Conservation (phyloP, 2,797 vertebrate genomes). For the Rhodeus uyekii region DNA sequence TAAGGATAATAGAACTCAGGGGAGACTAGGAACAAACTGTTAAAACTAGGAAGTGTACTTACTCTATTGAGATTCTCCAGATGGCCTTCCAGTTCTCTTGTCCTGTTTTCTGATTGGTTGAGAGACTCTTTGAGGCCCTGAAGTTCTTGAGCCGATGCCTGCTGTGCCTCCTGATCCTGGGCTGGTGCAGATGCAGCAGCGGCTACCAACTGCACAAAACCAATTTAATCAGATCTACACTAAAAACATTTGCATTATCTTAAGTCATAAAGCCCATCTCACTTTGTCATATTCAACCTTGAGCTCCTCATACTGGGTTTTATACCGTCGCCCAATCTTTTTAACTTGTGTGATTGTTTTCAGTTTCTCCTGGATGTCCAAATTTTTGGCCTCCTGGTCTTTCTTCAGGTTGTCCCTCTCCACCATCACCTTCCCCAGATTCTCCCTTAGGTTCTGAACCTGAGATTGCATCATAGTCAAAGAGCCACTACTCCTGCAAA, state of each 20-base stretch:
- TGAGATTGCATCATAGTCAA: slow-evolving; percentile 86
- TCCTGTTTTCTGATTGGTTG: slow-evolving; percentile 82
- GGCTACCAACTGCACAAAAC: slow-evolving; percentile 70
- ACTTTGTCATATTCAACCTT: slow-evolving; percentile 93
- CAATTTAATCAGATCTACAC: background rate
- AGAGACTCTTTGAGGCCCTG: slow-evolving; percentile 85
- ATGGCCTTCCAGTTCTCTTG: slow-evolving; percentile 84
- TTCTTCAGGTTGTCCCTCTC: slow-evolving; percentile 86
- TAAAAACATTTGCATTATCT: background rate
- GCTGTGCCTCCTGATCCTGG: slow-evolving; percentile 84
- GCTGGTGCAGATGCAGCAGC: slow-evolving; percentile 82
- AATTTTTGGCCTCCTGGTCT: slow-evolving; percentile 81
- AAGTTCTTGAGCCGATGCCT: slow-evolving; percentile 85
- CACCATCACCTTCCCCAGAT: slow-evolving; percentile 75
- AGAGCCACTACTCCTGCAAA: slow-evolving; percentile 79
- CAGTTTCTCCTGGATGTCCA: slow-evolving; percentile 88
- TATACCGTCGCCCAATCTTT: slow-evolving; percentile 96
- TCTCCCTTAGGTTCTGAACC: slow-evolving; percentile 85
- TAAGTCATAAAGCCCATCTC: background rate
- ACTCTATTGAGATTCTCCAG: slow-evolving; percentile 90
- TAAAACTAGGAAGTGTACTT: background rate
- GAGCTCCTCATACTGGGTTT: slow-evolving; percentile 96
- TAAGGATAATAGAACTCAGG: background rate
- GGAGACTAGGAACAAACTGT: too few species aligned
- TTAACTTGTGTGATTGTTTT: slow-evolving; percentile 96